A percentile compares a stretch with the other conserved stretches of the same genome.
Evolutionary conservation across 2,113 vertebrate species (phyloP).

Genomic region (Crotalus horridus): DNA sequence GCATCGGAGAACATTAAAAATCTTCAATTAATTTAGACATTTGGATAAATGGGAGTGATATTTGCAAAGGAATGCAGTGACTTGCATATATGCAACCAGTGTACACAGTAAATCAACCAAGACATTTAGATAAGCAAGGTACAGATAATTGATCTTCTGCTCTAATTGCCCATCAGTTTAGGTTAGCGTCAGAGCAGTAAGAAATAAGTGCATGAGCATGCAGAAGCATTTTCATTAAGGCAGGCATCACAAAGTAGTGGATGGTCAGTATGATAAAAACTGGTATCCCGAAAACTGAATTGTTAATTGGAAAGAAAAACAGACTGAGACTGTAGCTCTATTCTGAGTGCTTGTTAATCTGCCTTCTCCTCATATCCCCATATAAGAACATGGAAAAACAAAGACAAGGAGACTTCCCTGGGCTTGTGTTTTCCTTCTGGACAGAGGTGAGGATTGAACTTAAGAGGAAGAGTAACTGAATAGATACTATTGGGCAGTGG

Average conservation of each 20-base stretch:
- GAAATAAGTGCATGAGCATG: neutral
- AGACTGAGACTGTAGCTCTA: neutral
- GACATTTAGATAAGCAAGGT: conserved; percentile 19
- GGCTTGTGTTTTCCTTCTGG: neutral
- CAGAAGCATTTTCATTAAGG: neutral
- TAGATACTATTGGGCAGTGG: neutral
- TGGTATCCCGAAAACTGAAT: neutral
- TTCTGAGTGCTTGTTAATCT: neutral
- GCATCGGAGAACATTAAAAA: neutral
- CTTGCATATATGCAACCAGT: neutral
- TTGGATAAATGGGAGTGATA: neutral
- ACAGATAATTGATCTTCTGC: conserved; percentile 29
- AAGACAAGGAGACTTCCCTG: neutral
- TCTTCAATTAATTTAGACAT: neutral
- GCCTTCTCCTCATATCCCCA: neutral
- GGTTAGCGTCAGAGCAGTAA: neutral
- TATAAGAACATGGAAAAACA: neutral
- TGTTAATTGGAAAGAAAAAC: neutral
- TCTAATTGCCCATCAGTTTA: conserved; percentile 25
- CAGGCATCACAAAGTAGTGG: neutral
- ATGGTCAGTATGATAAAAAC: neutral
- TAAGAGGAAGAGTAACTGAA: neutral
- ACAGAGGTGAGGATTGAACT: neutral
- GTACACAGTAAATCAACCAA: conserved; percentile 4
- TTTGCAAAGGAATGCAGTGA: neutral